Conservation (phyloP, 2,888 invertebrate species). For the Catocala sponsa region DNA sequence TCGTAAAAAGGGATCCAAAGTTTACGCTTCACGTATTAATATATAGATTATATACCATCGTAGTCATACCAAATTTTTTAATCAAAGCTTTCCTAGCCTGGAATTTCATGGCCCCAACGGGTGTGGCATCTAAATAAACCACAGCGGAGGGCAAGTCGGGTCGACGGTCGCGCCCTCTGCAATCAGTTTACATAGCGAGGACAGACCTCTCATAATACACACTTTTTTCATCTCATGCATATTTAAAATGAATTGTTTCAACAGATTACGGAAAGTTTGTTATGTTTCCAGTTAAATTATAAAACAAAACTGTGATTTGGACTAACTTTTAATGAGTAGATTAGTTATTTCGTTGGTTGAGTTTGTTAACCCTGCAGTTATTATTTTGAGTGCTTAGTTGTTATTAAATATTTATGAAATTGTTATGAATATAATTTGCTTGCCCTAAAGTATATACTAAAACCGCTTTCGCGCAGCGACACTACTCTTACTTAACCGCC, state of each 20-base stretch:
- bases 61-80: too few relatives aligned
- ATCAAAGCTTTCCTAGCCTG: not conserved
- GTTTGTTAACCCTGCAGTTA: not conserved
- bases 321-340: not conserved
- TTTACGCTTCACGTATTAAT: too few relatives aligned
- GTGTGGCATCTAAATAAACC: conserved; percentile 47
- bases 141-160: conserved; percentile 44
- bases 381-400: too few relatives aligned
- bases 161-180: conserved; percentile 47
- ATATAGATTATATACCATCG: too few relatives aligned
- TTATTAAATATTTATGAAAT: too few relatives aligned
- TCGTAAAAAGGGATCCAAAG: too few relatives aligned
- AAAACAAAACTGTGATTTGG: not conserved
- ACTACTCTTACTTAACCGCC: too few relatives aligned
- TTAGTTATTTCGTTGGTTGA: not conserved
- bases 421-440: too few relatives aligned
- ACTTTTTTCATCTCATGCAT: conserved; percentile 45
- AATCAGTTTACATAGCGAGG: conserved; percentile 34
- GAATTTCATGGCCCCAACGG: conserved; percentile 26
- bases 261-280: conserved; percentile 12
- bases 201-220: conserved; percentile 34
- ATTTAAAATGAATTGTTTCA: conserved; percentile 37
- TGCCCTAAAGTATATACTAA: too few relatives aligned
- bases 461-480: too few relatives aligned
- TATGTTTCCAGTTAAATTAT: conserved; percentile 5